phyloP scores from a whole-genome alignment of 35 echinoderm and acorn worm species.

The Ophiothrix spiculata region DNA sequence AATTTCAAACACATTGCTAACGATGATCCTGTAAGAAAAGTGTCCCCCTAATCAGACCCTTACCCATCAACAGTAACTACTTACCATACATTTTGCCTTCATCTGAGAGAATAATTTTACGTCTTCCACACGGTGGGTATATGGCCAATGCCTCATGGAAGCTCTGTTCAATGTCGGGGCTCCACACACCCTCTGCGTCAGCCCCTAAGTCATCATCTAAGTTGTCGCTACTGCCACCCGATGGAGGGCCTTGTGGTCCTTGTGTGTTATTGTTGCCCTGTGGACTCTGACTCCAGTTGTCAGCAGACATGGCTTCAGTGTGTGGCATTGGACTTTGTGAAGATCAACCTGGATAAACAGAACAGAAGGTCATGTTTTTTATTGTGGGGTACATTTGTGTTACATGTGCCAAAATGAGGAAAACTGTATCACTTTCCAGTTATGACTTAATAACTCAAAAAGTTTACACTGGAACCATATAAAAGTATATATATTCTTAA shows the following conservation, averaged over 20 bases:
- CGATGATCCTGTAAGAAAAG: too few relatives aligned
- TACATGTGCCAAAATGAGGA: too few relatives aligned
- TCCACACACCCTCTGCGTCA: conserved; percentile 98
- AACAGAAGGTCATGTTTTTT: too few relatives aligned
- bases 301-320: conserved; percentile 65
- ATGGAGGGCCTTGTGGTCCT: conserved; percentile 42
- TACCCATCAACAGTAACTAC: too few relatives aligned
- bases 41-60: too few relatives aligned
- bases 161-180: conserved; percentile 98
- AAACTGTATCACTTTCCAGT: too few relatives aligned
- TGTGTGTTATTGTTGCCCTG: conserved; percentile 58
- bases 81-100: conserved; percentile 99
- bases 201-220: conserved; percentile 65
- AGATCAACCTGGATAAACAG: not conserved
- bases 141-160: conserved; percentile 99
- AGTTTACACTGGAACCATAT: too few relatives aligned
- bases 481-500: too few relatives aligned
- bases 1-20: too few relatives aligned
- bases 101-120: conserved; percentile 98
- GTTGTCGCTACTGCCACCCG: conserved; percentile 40
- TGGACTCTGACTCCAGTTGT: conserved; percentile 77
- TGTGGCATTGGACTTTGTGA: conserved; percentile 11
- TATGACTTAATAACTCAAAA: too few relatives aligned
- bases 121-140: conserved; percentile 95
- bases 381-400: too few relatives aligned